These are phyloP conservation scores for Pycnomerus fuliginosus DNA, from an alignment of 2,888 invertebrate genomes.

Conservation along the genomic window DNA sequence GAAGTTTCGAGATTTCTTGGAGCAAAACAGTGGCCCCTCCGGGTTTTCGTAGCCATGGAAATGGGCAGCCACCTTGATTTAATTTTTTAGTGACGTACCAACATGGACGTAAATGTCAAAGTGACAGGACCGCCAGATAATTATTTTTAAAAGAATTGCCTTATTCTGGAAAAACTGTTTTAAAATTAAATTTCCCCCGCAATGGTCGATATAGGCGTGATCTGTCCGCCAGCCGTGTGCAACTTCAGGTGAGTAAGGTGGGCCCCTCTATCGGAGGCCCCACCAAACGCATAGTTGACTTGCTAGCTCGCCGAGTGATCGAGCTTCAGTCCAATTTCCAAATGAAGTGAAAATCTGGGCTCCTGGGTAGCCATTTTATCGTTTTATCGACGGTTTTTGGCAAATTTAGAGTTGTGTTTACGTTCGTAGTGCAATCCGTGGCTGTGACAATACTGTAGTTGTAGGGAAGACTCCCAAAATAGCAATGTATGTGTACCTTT, in stretches of 20 bases:
- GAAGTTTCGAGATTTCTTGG: too few species aligned
- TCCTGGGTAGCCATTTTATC: constrained; percentile 52
- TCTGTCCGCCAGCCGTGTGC: too few species aligned
- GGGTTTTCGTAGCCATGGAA: too few species aligned
- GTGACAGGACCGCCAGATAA: too few species aligned
- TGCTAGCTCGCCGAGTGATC: constrained; percentile 21
- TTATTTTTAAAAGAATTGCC: too few species aligned
- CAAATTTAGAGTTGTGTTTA: constrained; percentile 20
- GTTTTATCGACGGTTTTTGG: constrained; percentile 28
- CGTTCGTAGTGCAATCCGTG: constrained; percentile 15
- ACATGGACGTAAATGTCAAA: too few species aligned
- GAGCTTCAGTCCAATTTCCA: constrained; percentile 34
- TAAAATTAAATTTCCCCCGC: constrained; percentile 5
- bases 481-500: constrained; percentile 39
- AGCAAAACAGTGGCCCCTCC: too few species aligned
- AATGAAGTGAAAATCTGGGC: constrained; percentile 50
- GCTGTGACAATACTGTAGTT: constrained; percentile 30
- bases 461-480: constrained; percentile 23
- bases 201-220: too few species aligned
- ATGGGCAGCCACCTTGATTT: too few species aligned
- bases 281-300: constrained; percentile 22
- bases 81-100: too few species aligned
- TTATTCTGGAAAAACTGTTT: too few species aligned
- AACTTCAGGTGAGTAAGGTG: too few species aligned
- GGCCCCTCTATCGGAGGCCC: constrained; percentile 17